Conservation (phyloP, 2,888 invertebrate genomes). For the Fragum sueziense region DNA sequence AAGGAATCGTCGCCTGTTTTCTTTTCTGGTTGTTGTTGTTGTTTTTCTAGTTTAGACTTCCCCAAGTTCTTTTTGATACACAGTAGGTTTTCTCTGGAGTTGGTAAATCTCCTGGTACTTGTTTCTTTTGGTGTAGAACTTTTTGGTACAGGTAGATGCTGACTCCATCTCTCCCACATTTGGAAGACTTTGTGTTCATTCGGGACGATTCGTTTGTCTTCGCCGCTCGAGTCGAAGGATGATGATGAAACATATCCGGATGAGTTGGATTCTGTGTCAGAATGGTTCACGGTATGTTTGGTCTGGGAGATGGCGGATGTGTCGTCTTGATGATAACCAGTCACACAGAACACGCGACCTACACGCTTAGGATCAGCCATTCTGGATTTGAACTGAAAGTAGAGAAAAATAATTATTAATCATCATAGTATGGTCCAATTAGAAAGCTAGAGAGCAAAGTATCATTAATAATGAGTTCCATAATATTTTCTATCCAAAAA, state of each 20-base stretch:
- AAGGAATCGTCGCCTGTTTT: constrained; percentile 34
- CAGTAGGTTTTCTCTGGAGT: constrained; percentile 6
- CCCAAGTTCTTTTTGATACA: constrained; percentile 11
- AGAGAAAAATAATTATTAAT: background rate
- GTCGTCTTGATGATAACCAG: constrained; percentile 17
- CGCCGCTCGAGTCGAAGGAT: constrained; percentile 55
- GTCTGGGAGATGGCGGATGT: background rate
- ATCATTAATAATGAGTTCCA: too few relatives aligned
- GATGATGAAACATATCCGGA: constrained; percentile 61
- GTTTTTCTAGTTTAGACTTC: background rate
- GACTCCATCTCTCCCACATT: constrained; percentile 49
- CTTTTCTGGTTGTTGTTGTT: background rate
- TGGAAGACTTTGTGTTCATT: constrained; percentile 56
- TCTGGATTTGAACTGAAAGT: constrained; percentile 17
- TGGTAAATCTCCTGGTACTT: background rate
- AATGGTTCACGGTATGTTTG: constrained; percentile 15
- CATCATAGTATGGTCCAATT: background rate
- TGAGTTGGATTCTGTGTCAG: constrained; percentile 51
- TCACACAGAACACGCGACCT: constrained; percentile 55
- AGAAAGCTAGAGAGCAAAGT: background rate
- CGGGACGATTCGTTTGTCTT: constrained; percentile 48
- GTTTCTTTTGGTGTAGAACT: constrained; percentile 52
- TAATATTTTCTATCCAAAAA: background rate
- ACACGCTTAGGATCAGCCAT: constrained; percentile 12
- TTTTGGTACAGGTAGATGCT: constrained; percentile 30